phyloP scores from a whole-genome alignment of 2,888 invertebrate species.

The Sminthurinus aureus region DNA sequence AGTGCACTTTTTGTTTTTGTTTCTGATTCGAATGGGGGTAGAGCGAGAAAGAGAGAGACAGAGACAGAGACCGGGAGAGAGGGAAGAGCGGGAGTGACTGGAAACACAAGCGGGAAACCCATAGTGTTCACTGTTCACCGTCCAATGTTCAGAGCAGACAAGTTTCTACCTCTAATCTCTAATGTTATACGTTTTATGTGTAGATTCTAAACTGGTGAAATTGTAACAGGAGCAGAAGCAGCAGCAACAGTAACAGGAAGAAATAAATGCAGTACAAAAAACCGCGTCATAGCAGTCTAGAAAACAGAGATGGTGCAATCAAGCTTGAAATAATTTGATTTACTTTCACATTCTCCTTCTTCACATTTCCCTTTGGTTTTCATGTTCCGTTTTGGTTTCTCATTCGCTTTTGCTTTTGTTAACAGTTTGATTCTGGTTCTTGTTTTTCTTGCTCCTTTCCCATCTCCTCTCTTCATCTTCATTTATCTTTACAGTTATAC shows the following conservation, averaged over 20 bases:
- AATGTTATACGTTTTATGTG: too few species aligned
- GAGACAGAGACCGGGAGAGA: neutral
- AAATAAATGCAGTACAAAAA: neutral
- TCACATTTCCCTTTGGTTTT: neutral
- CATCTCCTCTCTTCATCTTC: neutral
- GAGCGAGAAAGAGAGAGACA: conserved; percentile 1
- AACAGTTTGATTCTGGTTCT: neutral
- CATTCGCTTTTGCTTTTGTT: neutral
- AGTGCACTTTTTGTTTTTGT: too few species aligned
- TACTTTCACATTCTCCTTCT: neutral
- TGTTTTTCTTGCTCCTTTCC: neutral
- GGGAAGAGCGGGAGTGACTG: conserved; percentile 3
- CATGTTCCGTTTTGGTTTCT: neutral
- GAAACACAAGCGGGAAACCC: neutral
- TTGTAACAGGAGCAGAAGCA: too few species aligned
- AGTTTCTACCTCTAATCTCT: too few species aligned
- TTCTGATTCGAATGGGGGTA: neutral
- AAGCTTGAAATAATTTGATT: conserved; percentile 4
- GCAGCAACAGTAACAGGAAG: too few species aligned
- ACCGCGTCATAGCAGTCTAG: neutral
- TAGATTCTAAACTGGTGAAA: too few species aligned
- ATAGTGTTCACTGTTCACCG: neutral
- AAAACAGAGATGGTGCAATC: conserved; percentile 7
- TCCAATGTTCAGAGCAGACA: too few species aligned
- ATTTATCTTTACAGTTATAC: neutral